Base-by-base conservation (phyloP, 2,797 vertebrate genomes). In the Notolabrus celidotus region DNA sequence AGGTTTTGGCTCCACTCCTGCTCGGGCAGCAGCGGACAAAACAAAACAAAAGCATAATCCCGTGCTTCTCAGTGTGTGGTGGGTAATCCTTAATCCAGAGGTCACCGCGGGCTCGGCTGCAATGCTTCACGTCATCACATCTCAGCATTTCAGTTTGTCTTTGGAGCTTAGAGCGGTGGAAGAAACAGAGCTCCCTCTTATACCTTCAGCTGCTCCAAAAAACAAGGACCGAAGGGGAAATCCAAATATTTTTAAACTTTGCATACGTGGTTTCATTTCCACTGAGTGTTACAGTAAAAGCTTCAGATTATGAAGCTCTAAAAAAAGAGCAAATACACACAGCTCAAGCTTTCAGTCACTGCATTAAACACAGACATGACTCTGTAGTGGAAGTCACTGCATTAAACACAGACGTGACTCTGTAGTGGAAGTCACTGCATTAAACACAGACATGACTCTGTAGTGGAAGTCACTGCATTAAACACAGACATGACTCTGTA, bases 11-110 rank as follows among this genome's bases (percentile, higher is more conserved):
- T 43, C 7, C 25, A 17, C 71, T 66, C 39, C 31, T 10, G 50
- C 14, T 0, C 8, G 8, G n/a, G 19, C 66, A 53, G 25, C 34
- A 43, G 41, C 25, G 66, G 55, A 72, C 80, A 33, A 36, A 31
- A 52, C 69, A 54, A 57, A 67, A 80, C 66, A 74, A 78, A 79
- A 81, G 41, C 34, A 17, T 86, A 77, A 87, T 86, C 76, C 58
- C 0, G 4, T 39, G 54, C n/a, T 39, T 68, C 43, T 60, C 36
- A 31, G 62, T 70, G 74, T 83, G 68, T 46, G 62, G 53, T 1
- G 70, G 34, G 59, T 88, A 86, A 90, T 89, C 86, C 71, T 51
- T 86, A 85, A 88, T 89, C 87, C 84, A 49, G 67, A 65, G 71
- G 70, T 71, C 76, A 62, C 46, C 10, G 60, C 45, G 50, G 61